Evolutionary conservation across 2,888 invertebrate species (phyloP).

Genomic region (Cosmia pyralina): DNA sequence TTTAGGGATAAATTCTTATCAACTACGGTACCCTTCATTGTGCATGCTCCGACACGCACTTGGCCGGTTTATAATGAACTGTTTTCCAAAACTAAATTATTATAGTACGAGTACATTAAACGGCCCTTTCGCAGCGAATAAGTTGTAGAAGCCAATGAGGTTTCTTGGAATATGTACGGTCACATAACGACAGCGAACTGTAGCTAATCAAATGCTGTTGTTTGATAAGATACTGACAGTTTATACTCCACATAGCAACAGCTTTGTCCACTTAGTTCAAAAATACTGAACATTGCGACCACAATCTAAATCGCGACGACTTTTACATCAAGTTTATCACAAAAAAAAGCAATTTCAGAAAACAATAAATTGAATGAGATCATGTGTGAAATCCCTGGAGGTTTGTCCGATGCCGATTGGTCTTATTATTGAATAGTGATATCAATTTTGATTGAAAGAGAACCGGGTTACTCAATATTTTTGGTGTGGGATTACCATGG

Average conservation of each 20-base stretch:
- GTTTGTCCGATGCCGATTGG: constrained; percentile 42
- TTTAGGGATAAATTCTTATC: no score
- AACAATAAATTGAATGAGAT: constrained; percentile 70
- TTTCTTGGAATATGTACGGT: not conserved
- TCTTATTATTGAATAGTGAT: constrained; percentile 52
- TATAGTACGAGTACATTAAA: not conserved
- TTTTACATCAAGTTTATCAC: constrained; percentile 11
- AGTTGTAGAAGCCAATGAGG: not conserved
- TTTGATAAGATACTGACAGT: not conserved
- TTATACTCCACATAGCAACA: not conserved
- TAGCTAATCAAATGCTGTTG: not conserved
- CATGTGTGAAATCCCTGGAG: constrained; percentile 69
- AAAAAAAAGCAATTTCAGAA: constrained; percentile 65
- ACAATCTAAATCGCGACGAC: not conserved
- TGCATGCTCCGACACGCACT: no score
- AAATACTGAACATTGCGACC: not conserved
- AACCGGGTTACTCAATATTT: constrained; percentile 28
- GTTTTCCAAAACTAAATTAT: not conserved
- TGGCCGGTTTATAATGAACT: not conserved
- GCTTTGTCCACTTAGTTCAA: not conserved
- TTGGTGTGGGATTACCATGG: constrained; percentile 11
- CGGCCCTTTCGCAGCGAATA: not conserved
- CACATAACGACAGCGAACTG: not conserved
- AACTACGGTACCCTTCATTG: no score
- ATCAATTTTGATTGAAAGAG: constrained; percentile 52